A percentile compares a stretch with the other conserved stretches of the same genome.
Evolutionary conservation across 1,140 invertebrate genomes (phyloP).

Genomic region (Conus betulinus): DNA sequence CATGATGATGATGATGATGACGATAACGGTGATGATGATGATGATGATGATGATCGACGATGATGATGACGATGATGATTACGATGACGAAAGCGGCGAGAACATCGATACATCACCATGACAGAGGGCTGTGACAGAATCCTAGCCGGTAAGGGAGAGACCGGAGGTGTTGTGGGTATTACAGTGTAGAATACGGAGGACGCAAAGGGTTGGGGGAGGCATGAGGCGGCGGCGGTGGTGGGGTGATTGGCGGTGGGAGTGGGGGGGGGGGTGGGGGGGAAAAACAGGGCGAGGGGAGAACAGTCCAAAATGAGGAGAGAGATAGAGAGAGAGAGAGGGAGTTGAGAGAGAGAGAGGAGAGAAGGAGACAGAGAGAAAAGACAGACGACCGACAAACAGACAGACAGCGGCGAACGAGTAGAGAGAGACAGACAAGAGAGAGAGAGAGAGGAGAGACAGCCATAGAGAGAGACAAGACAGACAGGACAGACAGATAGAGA

Average conservation of each 20-base stretch:
- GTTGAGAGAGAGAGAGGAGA: too few species aligned
- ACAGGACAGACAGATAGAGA: too few species aligned
- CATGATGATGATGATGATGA: neutral
- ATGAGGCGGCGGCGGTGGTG: neutral
- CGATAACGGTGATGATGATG: neutral
- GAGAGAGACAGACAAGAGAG: too few species aligned
- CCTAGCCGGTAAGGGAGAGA: neutral
- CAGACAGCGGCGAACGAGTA: too few species aligned
- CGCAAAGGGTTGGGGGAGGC: too few species aligned
- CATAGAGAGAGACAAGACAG: too few species aligned
- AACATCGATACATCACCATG: neutral
- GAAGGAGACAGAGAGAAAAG: too few species aligned
- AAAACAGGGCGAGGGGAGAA: neutral
- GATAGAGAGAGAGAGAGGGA: conserved; percentile 12
- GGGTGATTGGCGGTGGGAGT: neutral
- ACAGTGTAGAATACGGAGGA: too few species aligned
- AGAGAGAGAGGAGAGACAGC: too few species aligned
- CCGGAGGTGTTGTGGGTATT: too few species aligned
- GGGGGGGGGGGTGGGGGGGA: neutral
- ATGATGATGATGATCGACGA: neutral
- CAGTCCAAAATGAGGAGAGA: neutral
- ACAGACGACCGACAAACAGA: too few species aligned
- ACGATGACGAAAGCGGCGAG: neutral
- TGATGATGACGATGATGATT: neutral
- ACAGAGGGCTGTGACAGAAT: neutral